Conservation (phyloP, 2,113 vertebrate genomes). For the Petaurus breviceps region DNA sequence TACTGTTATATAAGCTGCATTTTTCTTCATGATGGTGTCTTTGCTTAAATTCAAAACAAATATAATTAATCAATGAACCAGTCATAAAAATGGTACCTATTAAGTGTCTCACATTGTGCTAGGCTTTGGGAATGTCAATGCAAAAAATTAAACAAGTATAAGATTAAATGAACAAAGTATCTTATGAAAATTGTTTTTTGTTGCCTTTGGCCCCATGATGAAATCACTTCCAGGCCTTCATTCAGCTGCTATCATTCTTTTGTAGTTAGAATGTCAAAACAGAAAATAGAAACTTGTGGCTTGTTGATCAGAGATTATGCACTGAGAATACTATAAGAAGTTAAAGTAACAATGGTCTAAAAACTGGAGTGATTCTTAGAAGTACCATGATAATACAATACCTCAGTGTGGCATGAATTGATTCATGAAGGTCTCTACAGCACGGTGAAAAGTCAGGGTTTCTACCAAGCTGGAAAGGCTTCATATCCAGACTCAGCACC, state of each 20-base stretch:
- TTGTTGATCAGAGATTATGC: not conserved
- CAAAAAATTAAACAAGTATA: not conserved
- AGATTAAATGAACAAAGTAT: not conserved
- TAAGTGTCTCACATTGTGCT: not conserved
- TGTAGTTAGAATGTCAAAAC: not conserved
- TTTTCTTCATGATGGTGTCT: not conserved
- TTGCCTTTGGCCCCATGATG: not conserved
- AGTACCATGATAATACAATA: not conserved
- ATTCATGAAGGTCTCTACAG: not conserved
- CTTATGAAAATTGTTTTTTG: not conserved
- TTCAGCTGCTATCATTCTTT: not conserved
- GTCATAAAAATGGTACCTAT: not conserved
- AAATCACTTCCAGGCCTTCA: not conserved
- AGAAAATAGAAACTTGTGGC: not conserved
- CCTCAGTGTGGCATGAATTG: not conserved
- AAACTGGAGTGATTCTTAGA: not conserved
- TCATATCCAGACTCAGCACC: not conserved
- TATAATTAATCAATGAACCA: not conserved
- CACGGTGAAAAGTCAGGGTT: not conserved
- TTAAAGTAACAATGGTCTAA: not conserved
- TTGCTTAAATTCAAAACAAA: not conserved
- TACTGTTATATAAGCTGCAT: not conserved
- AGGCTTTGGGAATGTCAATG: not conserved
- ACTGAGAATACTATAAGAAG: not conserved
- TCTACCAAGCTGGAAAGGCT: not conserved